Base-by-base conservation (phyloP, 2,113 vertebrate species). In the Corythornis madagascariensis region DNA sequence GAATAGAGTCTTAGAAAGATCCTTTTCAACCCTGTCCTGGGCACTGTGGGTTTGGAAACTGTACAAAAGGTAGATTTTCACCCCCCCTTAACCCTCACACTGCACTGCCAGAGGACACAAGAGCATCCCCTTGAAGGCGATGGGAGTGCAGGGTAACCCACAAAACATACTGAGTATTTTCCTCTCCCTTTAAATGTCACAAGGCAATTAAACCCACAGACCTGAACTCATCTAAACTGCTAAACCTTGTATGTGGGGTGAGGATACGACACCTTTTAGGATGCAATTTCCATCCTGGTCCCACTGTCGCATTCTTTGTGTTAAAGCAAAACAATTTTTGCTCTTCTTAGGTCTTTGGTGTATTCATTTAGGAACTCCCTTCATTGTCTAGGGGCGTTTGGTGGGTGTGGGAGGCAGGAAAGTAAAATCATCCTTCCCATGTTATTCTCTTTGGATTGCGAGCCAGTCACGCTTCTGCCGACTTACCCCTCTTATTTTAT, bases 401-500 rank as follows among this genome's bases (percentile, higher is more conserved):
- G n/a, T 33, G 19, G 57, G 59, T 1, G 0, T 14, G 45, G 52
- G 42, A 69, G 24, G 53, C 72, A 60, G 66, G 69, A 64, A 74
- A 87, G 67, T 21, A 69, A 56, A 82, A 81, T 52, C 7, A 15
- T 24, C 26, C 18, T 56, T 89, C 83, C 77, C 55, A 50, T 35
- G 13, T 79, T 19, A 21, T 53, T 70, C 86, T 16, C 40, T 59
- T 77, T 29, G n/a, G 65, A 84, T 64, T 48, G 53, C 2, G 4
- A 91, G 77, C 47, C 78, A 69, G 89, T 73, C 82, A 81, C 22
- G 4, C 52, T 85, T 57, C 60, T 11, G 9, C 5, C 19, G 57
- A 15, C 59, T 90, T 83, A 64, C 83, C 79, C 48, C 80, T 90
- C 59, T 2, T 31, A 16, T 92, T 95, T 93, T 95, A 96, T 95